These are phyloP conservation scores for Pterois miles DNA, from an alignment of 2,797 vertebrate species.

Conservation along the genomic window DNA sequence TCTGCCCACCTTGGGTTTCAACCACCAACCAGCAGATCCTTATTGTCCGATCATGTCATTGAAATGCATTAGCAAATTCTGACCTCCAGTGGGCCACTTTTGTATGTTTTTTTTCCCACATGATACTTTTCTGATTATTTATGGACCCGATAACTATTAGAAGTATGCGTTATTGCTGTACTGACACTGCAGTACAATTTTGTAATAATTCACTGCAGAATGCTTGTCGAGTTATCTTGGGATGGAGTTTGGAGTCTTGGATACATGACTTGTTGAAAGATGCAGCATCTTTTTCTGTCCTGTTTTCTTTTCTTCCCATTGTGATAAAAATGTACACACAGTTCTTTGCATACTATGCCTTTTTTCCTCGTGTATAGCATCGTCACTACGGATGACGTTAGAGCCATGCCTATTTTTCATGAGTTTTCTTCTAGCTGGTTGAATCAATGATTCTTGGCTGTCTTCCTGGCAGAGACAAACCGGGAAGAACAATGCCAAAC, in stretches of 20 bases:
- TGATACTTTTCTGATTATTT: neutral
- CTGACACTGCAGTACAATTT: neutral
- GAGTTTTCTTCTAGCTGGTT: conserved; percentile 15
- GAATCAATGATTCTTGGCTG: conserved; percentile 42
- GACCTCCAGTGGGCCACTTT: neutral
- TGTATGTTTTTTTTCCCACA: neutral
- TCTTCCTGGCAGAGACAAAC: conserved; percentile 55
- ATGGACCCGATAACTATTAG: neutral
- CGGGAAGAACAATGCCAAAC: conserved; percentile 42
- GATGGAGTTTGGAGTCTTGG: neutral
- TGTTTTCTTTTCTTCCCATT: neutral
- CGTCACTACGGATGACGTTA: conserved; percentile 1
- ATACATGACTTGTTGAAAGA: neutral
- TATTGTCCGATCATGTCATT: neutral
- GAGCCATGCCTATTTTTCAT: conserved; percentile 6
- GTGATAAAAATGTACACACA: neutral
- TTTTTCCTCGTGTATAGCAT: neutral
- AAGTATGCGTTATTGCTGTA: neutral
- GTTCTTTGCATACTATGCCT: neutral
- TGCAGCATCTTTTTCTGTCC: neutral
- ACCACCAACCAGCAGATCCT: neutral
- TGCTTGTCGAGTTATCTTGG: neutral
- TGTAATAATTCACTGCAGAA: neutral
- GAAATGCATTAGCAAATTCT: neutral
- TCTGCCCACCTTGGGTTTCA: neutral